phyloP scores from a whole-genome alignment of 2,888 invertebrate species.

The Augochlorella aurata region DNA sequence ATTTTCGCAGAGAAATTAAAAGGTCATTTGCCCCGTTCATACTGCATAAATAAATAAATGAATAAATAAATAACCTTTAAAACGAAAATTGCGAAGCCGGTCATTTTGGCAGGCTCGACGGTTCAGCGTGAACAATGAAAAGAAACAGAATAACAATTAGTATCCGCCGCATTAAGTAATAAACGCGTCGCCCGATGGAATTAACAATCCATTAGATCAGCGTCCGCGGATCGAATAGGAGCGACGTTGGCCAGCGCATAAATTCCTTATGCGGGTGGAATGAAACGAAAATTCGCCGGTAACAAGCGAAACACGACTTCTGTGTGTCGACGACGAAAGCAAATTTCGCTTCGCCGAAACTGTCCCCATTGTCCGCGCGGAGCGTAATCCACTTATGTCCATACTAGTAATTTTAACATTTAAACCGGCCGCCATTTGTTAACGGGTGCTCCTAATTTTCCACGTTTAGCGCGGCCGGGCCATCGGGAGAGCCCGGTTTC shows the following conservation, averaged over 20 bases:
- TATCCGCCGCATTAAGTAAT: not conserved
- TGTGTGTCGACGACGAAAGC: constrained; percentile 33
- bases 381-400: constrained; percentile 26
- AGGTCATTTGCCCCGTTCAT: too few relatives aligned
- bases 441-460: constrained; percentile 29
- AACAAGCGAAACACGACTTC: constrained; percentile 29
- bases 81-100: too few relatives aligned
- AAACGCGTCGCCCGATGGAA: not conserved
- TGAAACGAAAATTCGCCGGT: constrained; percentile 28
- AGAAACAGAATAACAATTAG: not conserved
- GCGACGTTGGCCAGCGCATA: not conserved
- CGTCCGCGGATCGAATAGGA: not conserved
- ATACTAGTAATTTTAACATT: constrained; percentile 47
- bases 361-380: constrained; percentile 20
- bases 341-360: constrained; percentile 27
- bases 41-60: too few relatives aligned
- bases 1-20: too few relatives aligned
- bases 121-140: too few relatives aligned
- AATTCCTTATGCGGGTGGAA: constrained; percentile 4
- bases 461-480: constrained; percentile 31
- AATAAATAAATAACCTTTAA: too few relatives aligned
- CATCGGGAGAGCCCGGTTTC: not conserved
- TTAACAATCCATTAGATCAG: constrained; percentile 1
- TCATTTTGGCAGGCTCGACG: too few relatives aligned
- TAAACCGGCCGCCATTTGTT: constrained; percentile 54